Conservation (phyloP, 2,113 vertebrate genomes). For the Thamnophis sirtalis region DNA sequence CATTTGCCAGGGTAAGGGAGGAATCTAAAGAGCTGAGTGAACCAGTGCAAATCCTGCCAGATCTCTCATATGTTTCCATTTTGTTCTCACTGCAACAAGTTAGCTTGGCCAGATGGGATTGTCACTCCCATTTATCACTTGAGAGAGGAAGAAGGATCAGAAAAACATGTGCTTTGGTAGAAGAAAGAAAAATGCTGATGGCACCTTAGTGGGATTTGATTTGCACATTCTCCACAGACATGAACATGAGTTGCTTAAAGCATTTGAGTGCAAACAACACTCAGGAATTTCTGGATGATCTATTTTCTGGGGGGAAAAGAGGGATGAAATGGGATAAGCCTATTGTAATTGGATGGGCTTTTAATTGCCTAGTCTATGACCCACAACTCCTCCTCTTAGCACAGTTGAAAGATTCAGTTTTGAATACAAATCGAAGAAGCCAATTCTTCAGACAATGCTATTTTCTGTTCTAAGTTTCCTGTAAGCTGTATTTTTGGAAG, state of each 20-base stretch:
- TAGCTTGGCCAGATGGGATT: not conserved
- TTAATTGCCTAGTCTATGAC: not conserved
- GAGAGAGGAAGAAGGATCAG: not conserved
- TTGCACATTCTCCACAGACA: not conserved
- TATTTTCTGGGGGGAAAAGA: not conserved
- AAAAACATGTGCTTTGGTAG: rapidly evolving
- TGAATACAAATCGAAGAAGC: not conserved
- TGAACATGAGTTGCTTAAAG: not conserved
- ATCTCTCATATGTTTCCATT: not conserved
- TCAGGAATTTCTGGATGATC: not conserved
- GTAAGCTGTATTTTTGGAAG: not conserved
- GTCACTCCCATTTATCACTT: not conserved
- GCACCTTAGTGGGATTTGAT: not conserved
- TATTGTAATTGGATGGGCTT: not conserved
- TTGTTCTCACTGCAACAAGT: not conserved
- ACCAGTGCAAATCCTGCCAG: conserved; percentile 25
- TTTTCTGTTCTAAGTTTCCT: not conserved
- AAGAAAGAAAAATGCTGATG: not conserved
- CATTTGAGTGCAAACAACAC: not conserved
- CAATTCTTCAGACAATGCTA: not conserved
- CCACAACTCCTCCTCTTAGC: not conserved
- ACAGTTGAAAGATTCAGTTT: not conserved
- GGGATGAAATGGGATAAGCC: not conserved
- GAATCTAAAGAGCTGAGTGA: not conserved
- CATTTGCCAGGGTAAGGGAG: not conserved